Evolutionary conservation across 2,888 invertebrate genomes (phyloP), one percentile per base, ranked within the genome.

Genomic region (Cephus sareptanus): DNA sequence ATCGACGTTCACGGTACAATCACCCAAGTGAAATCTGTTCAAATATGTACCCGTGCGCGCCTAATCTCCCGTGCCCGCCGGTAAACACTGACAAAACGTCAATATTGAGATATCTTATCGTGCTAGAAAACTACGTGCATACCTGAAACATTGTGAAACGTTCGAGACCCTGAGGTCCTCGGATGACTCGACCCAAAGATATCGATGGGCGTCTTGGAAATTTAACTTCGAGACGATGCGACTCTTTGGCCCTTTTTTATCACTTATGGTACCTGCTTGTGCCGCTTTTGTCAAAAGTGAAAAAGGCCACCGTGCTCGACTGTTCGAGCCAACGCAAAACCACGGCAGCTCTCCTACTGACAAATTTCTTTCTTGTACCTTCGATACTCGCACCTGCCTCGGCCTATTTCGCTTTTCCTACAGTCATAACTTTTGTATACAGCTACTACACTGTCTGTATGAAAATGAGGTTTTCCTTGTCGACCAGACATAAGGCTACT

Each of bases 31-130:
- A 87, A 88, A 88, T 88, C 84, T 86, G 84, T 85, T 86, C 87
- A 88, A 89, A 89, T 89, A 88, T 86, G 84, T 86, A 85, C 83
- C 77, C 68, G 74, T 75, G 83, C 82, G 82, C 84, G 83, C 82
- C 85, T 87, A 85, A 87, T 88, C 86, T 87, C 80, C 81, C 81
- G 83, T 80, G 81, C 82, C 82, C 82, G 83, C 77, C 83, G 81
- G 90, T 87, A 88, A 90, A 90, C 87, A 89, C 83, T 87, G 86
- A 86, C 85, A 82, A 81, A 82, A 83, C 82, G 89, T 89, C 88
- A 89, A 90, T 90, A 89, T 89, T 89, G 89, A 85, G 86, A 87
- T 85, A 88, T 88, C 89, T 89, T 89, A 89, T 89, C 89, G 84
- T 81, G 80, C 31, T 78, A 31, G 83, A 86, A 88, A 87, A 84